Evolutionary conservation across 2,888 invertebrate genomes (phyloP), one percentile per base, ranked within the genome.

Genomic region (Spodoptera picta): DNA sequence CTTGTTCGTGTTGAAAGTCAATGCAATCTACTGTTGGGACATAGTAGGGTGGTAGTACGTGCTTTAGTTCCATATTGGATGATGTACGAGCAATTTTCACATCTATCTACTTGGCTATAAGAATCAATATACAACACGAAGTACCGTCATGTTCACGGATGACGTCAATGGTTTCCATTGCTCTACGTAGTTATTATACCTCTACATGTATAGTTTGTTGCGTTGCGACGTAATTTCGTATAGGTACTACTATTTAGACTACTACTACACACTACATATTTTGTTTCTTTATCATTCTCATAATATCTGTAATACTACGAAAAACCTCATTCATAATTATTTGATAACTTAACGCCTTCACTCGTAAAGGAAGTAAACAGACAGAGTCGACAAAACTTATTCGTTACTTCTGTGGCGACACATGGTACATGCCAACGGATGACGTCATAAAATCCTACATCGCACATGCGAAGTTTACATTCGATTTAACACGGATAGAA

Each of bases 1-100:
- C 27, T 66, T 63, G 63, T 62, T 53, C 24, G 56, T 80, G 68
- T 75, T 68, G 69, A 75, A 79, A 78, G 71, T 72, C 61, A 72
- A 75, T 73, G 73, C 47, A 73, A 78, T 71, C 65, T 48, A 69
- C 58, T 65, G 47, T 79, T 73, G 66, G 42, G 64, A 67, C 66
- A 75, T 46, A 67, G 48, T 57, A 44, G 57, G 27, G 53, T 69
- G 65, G 43, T 63, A 46, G 14, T 55, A 51, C 52, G 47, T 47
- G 23, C 23, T 43, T 4, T n/a, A 51, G 43, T 58, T 68, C 11
- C 60, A 36, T 36, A 50, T 31, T 47, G 31, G 4, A 7, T 47
- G 19, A 31, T 23, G n/a, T 43, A 44, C n/a, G 44, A 46, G 24
- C 47, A 4, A 69, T 19, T 46, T 52, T 52, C 43, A 62, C 51